Conservation (phyloP, 1,140 invertebrate genomes). For the Dreissena rostriformis region DNA sequence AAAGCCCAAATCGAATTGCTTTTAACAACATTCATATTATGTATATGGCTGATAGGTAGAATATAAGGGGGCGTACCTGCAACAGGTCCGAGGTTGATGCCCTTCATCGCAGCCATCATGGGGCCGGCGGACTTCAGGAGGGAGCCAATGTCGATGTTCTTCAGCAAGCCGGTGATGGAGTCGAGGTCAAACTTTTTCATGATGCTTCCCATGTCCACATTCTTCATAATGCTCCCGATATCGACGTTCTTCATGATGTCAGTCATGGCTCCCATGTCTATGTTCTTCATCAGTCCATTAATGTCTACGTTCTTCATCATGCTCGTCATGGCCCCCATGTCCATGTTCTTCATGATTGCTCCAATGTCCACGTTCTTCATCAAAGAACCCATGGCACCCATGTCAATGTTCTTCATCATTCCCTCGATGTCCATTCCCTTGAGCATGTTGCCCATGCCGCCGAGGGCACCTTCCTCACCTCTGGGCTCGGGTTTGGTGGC, state of each 20-base stretch:
- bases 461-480: neutral
- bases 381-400: conserved; percentile 38
- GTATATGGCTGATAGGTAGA: too few species aligned
- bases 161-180: conserved; percentile 30
- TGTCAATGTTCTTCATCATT: conserved; percentile 52
- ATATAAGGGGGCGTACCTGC: neutral
- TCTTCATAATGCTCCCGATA: conserved; percentile 36
- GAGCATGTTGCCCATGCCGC: conserved; percentile 39
- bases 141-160: conserved; percentile 38
- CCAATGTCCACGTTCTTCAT: conserved; percentile 39
- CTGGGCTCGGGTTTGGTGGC: neutral
- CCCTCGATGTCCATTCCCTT: conserved; percentile 37
- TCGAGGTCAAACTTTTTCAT: conserved; percentile 47
- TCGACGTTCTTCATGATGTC: conserved; percentile 39
- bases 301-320: conserved; percentile 47
- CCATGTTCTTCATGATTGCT: conserved; percentile 33
- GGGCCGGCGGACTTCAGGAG: neutral
- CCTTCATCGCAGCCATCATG: neutral
- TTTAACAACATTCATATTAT: too few species aligned
- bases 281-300: conserved; percentile 27
- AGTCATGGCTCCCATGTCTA: conserved; percentile 41
- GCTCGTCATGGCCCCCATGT: conserved; percentile 22
- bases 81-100: neutral
- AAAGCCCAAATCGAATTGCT: too few species aligned
- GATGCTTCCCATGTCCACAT: conserved; percentile 35